Evolutionary conservation across 2,888 invertebrate genomes (phyloP).

Genomic region (Rhagonycha fulva): DNA sequence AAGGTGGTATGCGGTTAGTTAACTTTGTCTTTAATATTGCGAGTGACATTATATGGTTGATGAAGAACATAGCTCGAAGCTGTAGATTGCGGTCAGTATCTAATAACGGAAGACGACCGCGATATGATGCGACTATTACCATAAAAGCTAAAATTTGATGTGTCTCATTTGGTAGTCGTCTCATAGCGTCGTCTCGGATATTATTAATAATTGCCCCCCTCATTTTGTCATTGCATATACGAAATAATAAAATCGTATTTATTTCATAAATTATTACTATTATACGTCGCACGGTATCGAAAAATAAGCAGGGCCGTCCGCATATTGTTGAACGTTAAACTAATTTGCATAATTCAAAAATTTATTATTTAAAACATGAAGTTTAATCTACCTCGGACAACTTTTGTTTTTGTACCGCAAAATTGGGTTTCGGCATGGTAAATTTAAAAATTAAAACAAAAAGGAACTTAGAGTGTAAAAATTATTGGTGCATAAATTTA

Average conservation of each 20-base stretch:
- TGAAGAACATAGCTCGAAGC: slow-evolving; percentile 18
- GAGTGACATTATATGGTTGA: neutral
- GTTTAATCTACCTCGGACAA: neutral
- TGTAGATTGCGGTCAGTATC: slow-evolving; percentile 25
- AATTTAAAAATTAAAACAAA: slow-evolving; percentile 28
- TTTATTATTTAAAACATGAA: neutral
- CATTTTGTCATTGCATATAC: neutral
- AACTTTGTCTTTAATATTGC: neutral
- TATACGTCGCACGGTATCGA: neutral
- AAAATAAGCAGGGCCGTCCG: neutral
- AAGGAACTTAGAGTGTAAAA: slow-evolving; percentile 7
- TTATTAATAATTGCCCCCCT: slow-evolving; percentile 19
- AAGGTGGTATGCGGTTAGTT: neutral
- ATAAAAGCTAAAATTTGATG: slow-evolving; percentile 31
- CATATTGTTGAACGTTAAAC: neutral
- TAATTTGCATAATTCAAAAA: slow-evolving; percentile 3
- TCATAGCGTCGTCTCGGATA: slow-evolving; percentile 8
- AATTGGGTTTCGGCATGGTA: slow-evolving; percentile 15
- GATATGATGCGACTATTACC: slow-evolving; percentile 26
- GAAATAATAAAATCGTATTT: neutral
- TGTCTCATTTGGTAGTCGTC: slow-evolving; percentile 18
- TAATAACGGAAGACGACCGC: slow-evolving; percentile 25
- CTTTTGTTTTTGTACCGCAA: neutral
- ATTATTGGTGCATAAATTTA: slow-evolving; percentile 25
- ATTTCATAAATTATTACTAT: neutral